Evolutionary conservation across 1,140 invertebrate species (phyloP).

Genomic region (Bombyx mandarina): DNA sequence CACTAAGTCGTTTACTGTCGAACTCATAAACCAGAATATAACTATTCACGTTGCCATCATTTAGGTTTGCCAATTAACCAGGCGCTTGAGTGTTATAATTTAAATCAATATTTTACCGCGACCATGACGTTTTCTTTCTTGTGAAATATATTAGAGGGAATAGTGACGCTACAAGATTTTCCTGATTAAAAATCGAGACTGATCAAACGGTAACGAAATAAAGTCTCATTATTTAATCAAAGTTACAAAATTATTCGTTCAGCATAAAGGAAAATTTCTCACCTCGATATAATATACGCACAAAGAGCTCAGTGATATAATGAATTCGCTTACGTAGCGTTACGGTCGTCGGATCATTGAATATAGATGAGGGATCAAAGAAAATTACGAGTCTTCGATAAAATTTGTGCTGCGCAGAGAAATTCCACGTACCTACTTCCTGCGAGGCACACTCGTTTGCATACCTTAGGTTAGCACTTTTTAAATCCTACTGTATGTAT

Average conservation of each 20-base stretch:
- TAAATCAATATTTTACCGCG: too few relatives aligned
- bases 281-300: constrained; percentile 1
- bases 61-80: too few relatives aligned
- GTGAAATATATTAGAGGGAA: too few relatives aligned
- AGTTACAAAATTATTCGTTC: constrained; percentile 2
- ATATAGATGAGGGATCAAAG: constrained; percentile 65
- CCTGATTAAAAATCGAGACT: too few relatives aligned
- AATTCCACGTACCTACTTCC: constrained; percentile 30
- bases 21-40: neutral
- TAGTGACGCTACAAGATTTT: too few relatives aligned
- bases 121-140: too few relatives aligned
- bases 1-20: constrained; percentile 3
- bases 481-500: too few relatives aligned
- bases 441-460: constrained; percentile 34
- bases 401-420: constrained; percentile 55
- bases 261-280: constrained; percentile 1
- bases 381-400: constrained; percentile 55
- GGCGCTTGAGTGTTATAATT: too few relatives aligned
- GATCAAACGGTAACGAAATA: neutral
- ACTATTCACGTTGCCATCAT: neutral
- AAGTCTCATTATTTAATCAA: neutral
- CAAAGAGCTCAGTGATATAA: constrained; percentile 36
- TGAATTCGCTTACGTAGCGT: constrained; percentile 58
- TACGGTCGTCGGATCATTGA: constrained; percentile 56
- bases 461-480: constrained; percentile 25